Base-by-base conservation (phyloP, 2,888 invertebrate species). In the Philereme transversata region DNA sequence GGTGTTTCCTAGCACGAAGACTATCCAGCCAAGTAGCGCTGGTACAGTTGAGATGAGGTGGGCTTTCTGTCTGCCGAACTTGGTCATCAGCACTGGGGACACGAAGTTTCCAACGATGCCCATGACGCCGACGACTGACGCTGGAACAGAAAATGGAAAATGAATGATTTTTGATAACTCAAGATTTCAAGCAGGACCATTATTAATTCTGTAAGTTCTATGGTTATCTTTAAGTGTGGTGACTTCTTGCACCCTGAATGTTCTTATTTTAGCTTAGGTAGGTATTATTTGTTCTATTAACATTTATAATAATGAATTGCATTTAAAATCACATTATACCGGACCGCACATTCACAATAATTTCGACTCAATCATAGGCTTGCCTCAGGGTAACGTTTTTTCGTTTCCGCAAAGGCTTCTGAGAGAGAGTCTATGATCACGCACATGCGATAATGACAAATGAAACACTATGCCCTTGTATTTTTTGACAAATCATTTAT, bases 31-130 rank as follows among this genome's bases (percentile, higher is more conserved):
- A 5, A 94, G 77, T 0, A 94, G 81, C 4, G 94, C 91, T 35
- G 91, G 91, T 6, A 91, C 59, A 5, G 91, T 92, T 63, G 83
- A 82, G 57, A 94, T 77, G 38, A 94, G 83, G 56, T 94, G 93
- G 4, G 94, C 91, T 34, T 87, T 87, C 76, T 93, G 94, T 10
- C 95, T 87, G 0, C 95, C 95, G 58, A 91, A 87, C 57, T 84
- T 87, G 48, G 94, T 93, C 92, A 94, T 94, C 55, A 94, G 75
- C 4, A 93, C 72, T 4, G 91, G 91, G 0, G 91, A 90, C 56
- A 92, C 78, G 74, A 92, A 89, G 81, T 91, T 92, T 1, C 91
- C 91, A 9, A 91, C 86, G 70, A 92, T 86, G 11, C 91, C 91
- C 91, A 91, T 91, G 10, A 83, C 86, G 46, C 90, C 91, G 7